Evolutionary conservation across 2,113 vertebrate genomes (phyloP).

Genomic region (Spermophilus dauricus): DNA sequence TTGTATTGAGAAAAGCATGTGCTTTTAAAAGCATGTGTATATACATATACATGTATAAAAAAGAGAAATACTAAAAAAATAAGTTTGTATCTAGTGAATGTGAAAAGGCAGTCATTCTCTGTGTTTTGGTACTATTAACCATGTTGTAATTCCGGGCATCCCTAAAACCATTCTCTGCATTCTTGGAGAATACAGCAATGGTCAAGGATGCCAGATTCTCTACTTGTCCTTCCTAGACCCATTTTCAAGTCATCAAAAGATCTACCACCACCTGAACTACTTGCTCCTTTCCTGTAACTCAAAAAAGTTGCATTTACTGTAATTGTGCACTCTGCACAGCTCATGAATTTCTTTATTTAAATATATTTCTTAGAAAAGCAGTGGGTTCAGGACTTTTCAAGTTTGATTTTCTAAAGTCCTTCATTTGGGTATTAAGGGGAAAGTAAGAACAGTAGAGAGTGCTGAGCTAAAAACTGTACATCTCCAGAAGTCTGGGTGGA

Average conservation of each 20-base stretch:
- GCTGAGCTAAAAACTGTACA: conserved; percentile 36
- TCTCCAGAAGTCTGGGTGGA: neutral
- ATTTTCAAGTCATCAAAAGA: conserved; percentile 52
- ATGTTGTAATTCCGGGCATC: conserved; percentile 31
- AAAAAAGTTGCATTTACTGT: conserved; percentile 61
- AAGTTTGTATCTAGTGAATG: neutral
- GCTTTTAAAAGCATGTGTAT: neutral
- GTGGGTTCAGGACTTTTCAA: conserved; percentile 55
- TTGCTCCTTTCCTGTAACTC: conserved; percentile 33
- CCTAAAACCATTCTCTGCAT: neutral
- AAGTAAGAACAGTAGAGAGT: conserved; percentile 27
- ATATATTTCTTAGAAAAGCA: conserved; percentile 74
- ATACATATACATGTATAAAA: neutral
- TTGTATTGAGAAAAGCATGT: conserved; percentile 38
- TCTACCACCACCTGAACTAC: neutral
- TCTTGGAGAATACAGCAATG: conserved; percentile 2
- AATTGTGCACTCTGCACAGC: conserved; percentile 32
- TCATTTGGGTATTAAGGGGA: conserved; percentile 22
- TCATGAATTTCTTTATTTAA: conserved; percentile 70
- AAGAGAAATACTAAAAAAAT: conserved; percentile 45
- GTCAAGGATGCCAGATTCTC: neutral
- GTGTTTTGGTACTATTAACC: neutral
- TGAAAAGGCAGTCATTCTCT: neutral
- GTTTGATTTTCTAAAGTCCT: conserved; percentile 43
- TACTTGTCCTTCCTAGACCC: neutral